phyloP scores from a whole-genome alignment of 2,888 invertebrate genomes.

The Pyralis farinalis region DNA sequence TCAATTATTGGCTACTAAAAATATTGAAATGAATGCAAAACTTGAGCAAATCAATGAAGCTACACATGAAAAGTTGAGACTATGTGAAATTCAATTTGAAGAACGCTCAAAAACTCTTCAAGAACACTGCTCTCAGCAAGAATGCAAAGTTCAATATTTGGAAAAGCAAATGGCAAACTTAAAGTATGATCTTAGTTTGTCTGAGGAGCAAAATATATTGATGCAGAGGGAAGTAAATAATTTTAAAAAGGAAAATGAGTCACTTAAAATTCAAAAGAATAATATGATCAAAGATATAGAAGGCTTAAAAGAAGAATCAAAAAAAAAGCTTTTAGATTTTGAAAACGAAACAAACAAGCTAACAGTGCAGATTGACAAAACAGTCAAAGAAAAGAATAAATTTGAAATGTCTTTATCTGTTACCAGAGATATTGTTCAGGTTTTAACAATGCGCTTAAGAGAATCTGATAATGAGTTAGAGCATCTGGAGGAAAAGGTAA shows the following conservation, averaged over 20 bases:
- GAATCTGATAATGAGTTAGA: constrained; percentile 82
- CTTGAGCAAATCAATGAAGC: constrained; percentile 70
- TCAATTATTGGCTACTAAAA: constrained; percentile 49
- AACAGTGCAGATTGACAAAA: constrained; percentile 63
- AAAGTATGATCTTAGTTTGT: constrained; percentile 42
- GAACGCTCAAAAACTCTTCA: constrained; percentile 60
- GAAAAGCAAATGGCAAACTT: constrained; percentile 59
- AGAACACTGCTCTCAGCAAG: constrained; percentile 55
- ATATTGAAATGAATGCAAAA: constrained; percentile 69
- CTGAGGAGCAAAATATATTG: constrained; percentile 48
- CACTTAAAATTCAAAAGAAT: constrained; percentile 42
- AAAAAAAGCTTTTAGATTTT: constrained; percentile 54
- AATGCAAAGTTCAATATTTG: constrained; percentile 47
- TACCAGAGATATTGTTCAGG: constrained; percentile 80
- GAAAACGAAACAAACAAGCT: constrained; percentile 68
- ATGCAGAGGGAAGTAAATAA: constrained; percentile 49
- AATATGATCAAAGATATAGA: constrained; percentile 43
- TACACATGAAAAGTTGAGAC: constrained; percentile 59
- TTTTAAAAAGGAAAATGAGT: constrained; percentile 49
- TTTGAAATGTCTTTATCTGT: constrained; percentile 82
- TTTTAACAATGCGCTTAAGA: constrained; percentile 77
- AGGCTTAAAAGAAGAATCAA: constrained; percentile 55
- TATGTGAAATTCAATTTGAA: constrained; percentile 75
- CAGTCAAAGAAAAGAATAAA: constrained; percentile 73
- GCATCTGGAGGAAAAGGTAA: constrained; percentile 67